A percentile compares a stretch with the other conserved stretches of the same genome.
Conservation (phyloP, 2,888 invertebrate genomes). For the Eupithecia dodoneata region DNA sequence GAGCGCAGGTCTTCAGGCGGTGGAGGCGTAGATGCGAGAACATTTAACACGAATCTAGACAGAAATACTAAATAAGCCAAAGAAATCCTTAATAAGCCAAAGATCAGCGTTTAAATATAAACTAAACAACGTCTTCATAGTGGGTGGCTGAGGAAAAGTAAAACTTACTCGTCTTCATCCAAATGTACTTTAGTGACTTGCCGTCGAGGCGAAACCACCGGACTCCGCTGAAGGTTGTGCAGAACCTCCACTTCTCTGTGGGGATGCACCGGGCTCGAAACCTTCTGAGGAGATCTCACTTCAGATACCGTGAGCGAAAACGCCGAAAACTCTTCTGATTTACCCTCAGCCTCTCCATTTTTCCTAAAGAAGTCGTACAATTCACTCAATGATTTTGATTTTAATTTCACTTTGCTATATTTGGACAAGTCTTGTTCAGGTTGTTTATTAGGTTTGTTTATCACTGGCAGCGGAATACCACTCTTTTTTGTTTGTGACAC, state of each 20-base stretch:
- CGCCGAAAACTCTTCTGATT: constrained; percentile 61
- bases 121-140: constrained; percentile 35
- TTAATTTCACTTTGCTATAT: constrained; percentile 69
- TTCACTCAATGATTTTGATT: constrained; percentile 80
- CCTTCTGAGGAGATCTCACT: constrained; percentile 69
- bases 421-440: constrained; percentile 47
- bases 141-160: constrained; percentile 7
- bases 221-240: constrained; percentile 88
- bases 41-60: constrained; percentile 70
- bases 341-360: constrained; percentile 58
- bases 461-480: constrained; percentile 75
- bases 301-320: constrained; percentile 71
- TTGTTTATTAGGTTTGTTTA: constrained; percentile 61
- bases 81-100: background rate
- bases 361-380: constrained; percentile 79
- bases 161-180: constrained; percentile 75
- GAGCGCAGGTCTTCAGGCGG: constrained; percentile 62
- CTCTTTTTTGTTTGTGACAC: constrained; percentile 63
- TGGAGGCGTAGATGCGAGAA: constrained; percentile 67
- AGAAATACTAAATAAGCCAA: no score
- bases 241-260: constrained; percentile 88
- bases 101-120: constrained; percentile 13
- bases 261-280: constrained; percentile 79
- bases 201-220: constrained; percentile 81
- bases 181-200: constrained; percentile 71